A percentile compares a stretch with the other conserved stretches of the same genome.
These are phyloP conservation scores for Acrocephalus kingi DNA, from an alignment of 2,113 vertebrate species.

Conservation along the genomic window DNA sequence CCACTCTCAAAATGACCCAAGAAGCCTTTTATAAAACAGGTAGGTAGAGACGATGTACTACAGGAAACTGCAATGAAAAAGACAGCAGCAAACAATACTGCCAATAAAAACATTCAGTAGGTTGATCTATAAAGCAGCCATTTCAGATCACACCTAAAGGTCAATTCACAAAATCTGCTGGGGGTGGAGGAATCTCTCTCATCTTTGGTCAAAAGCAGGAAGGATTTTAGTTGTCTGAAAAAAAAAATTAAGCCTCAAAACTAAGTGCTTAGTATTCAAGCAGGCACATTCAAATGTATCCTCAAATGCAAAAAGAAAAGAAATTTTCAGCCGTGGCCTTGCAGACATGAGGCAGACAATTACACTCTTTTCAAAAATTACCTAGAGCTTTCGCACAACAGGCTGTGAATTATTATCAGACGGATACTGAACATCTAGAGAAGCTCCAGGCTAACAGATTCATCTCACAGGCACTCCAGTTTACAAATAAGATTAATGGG, in stretches of 20 bases:
- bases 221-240: background rate
- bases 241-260: background rate
- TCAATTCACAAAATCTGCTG: background rate
- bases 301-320: background rate
- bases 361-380: background rate
- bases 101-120: background rate
- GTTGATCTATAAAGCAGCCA: background rate
- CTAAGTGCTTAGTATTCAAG: background rate
- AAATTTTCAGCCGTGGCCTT: background rate
- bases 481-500: background rate
- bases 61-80: background rate
- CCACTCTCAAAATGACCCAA: background rate
- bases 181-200: accelerated
- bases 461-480: background rate
- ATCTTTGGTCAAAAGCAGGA: background rate
- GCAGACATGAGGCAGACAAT: background rate
- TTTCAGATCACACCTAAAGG: background rate
- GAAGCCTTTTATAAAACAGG: background rate
- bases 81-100: background rate
- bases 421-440: background rate
- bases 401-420: background rate
- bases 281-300: background rate
- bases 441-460: background rate
- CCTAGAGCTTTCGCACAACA: background rate
- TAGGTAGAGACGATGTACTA: background rate